Percentiles rank a stretch among this genome's conserved stretches.
phyloP scores from a whole-genome alignment of 2,113 vertebrate genomes.

The Mobula birostris region DNA sequence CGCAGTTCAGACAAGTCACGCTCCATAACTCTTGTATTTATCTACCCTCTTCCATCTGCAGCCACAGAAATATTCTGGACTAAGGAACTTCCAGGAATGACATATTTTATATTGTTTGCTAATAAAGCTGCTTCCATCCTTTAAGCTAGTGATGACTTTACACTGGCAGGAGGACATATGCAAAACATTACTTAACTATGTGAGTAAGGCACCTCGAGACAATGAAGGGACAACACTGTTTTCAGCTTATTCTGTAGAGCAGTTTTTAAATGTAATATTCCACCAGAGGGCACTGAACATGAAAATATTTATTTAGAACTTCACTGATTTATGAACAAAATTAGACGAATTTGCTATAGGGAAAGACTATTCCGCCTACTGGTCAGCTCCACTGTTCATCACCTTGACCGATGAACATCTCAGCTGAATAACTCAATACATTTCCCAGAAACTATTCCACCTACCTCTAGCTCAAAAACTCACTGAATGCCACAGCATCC shows the following conservation, averaged over 20 bases:
- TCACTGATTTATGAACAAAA: neutral
- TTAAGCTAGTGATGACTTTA: no score
- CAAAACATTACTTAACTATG: neutral
- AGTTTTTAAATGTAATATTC: neutral
- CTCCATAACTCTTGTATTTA: neutral
- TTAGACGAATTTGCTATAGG: neutral
- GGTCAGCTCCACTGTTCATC: neutral
- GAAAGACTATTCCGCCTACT: neutral
- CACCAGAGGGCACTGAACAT: neutral
- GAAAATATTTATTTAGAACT: neutral
- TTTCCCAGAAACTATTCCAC: no score
- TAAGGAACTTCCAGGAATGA: conserved; percentile 4
- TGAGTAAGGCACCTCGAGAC: neutral
- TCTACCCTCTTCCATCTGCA: neutral
- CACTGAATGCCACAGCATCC: neutral
- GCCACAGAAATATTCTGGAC: neutral
- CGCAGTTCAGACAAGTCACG: conserved; percentile 29
- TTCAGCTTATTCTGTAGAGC: neutral
- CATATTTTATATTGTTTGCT: neutral
- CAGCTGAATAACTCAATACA: no score
- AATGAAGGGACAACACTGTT: neutral
- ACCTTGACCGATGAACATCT: no score
- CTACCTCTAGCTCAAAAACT: neutral
- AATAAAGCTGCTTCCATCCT: neutral
- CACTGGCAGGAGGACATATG: neutral